These are phyloP conservation scores for Xylota sylvarum DNA, from an alignment of 2,888 invertebrate species.

Conservation along the genomic window DNA sequence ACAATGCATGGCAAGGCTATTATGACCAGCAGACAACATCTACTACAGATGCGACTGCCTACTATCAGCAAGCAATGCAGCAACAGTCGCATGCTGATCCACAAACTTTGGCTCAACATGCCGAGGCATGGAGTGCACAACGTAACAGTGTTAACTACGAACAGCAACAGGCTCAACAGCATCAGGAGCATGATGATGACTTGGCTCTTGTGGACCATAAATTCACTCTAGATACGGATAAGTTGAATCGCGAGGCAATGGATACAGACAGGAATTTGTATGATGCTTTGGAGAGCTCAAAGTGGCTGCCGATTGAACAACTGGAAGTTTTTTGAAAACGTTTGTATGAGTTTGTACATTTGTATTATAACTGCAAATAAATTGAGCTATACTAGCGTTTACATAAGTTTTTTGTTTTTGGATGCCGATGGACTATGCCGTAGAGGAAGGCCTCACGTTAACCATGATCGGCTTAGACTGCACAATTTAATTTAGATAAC, in stretches of 20 bases:
- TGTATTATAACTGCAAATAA: background rate
- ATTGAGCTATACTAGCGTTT: background rate
- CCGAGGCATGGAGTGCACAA: conserved; percentile 86
- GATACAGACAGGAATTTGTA: conserved; percentile 92
- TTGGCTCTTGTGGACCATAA: conserved; percentile 93
- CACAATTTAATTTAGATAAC: too few species aligned
- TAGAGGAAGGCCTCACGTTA: too few species aligned
- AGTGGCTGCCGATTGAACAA: conserved; percentile 93
- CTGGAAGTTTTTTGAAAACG: conserved; percentile 87
- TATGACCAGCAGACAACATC: conserved; percentile 85
- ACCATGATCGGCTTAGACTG: too few species aligned
- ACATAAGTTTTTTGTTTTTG: too few species aligned
- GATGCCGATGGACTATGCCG: too few species aligned
- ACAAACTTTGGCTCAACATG: conserved; percentile 83
- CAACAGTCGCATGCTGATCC: conserved; percentile 83
- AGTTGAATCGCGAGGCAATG: conserved; percentile 90
- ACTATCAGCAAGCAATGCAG: conserved; percentile 82
- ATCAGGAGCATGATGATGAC: conserved; percentile 86
- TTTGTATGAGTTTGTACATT: conserved; percentile 80
- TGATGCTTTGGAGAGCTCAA: conserved; percentile 93
- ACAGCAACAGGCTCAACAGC: conserved; percentile 81
- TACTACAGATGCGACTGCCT: conserved; percentile 81
- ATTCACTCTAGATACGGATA: conserved; percentile 90
- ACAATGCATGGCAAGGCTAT: conserved; percentile 92
- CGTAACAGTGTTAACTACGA: conserved; percentile 84